These are phyloP conservation scores for Enteromius argenteus DNA, from an alignment of 2,797 vertebrate species.

Conservation along the genomic window DNA sequence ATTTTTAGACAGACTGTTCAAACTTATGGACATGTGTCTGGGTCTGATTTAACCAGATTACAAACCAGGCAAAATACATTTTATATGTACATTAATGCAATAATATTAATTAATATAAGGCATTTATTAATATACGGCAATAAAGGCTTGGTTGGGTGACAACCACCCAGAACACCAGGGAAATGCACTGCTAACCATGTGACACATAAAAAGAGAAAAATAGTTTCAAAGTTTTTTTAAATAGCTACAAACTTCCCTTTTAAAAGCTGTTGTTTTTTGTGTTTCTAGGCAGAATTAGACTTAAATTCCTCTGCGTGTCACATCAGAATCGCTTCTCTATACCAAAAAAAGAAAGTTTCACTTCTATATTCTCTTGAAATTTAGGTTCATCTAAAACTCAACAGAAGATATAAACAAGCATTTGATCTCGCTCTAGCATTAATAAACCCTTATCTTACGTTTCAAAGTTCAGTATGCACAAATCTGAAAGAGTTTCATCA, in stretches of 20 bases:
- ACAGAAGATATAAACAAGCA: background rate
- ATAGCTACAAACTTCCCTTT: background rate
- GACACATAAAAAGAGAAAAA: background rate
- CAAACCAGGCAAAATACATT: background rate
- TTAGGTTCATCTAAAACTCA: background rate
- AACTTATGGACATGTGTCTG: background rate
- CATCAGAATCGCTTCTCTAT: conserved; percentile 50
- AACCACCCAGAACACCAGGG: background rate
- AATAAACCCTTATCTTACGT: background rate
- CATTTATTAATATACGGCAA: background rate
- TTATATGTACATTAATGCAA: no score
- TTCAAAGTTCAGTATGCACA: conserved; percentile 33
- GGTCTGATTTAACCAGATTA: background rate
- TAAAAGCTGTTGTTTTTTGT: background rate
- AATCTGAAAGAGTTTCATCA: conserved; percentile 25
- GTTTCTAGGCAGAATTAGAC: background rate
- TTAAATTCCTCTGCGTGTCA: background rate
- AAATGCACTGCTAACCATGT: background rate
- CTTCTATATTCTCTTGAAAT: conserved; percentile 22
- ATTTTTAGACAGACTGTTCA: background rate
- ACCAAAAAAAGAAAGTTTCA: conserved; percentile 36
- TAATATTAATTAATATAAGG: background rate
- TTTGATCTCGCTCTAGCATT: background rate
- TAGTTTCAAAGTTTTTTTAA: background rate
- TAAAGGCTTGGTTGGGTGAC: background rate